Conservation (phyloP, 23 tunicate species). For the Trididemnum clinides region DNA sequence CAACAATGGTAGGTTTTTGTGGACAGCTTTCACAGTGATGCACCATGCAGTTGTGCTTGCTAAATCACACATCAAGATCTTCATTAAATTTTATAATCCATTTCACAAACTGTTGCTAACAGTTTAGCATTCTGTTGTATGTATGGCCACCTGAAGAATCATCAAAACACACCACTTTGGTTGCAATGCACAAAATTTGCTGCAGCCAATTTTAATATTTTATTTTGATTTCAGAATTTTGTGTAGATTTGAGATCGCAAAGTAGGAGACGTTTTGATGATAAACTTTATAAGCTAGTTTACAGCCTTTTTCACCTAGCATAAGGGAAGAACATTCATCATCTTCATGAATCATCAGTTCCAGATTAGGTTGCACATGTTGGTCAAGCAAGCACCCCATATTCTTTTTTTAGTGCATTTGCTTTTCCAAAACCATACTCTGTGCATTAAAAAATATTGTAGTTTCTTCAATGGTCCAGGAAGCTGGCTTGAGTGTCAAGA, state of each 20-base stretch:
- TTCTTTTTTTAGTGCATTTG: slow-evolving; percentile 1
- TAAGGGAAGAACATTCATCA: slow-evolving; percentile 10
- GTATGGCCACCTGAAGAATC: slow-evolving; percentile 20
- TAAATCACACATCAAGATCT: slow-evolving; percentile 2
- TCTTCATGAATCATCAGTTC: slow-evolving; percentile 9
- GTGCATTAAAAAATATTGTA: too few relatives aligned
- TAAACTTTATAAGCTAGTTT: not conserved
- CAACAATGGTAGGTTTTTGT: not conserved
- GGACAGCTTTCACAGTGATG: slow-evolving; percentile 1
- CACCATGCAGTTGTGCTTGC: not conserved
- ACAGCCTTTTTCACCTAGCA: not conserved
- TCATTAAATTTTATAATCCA: not conserved
- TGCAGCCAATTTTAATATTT: slow-evolving; percentile 2
- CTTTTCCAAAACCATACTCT: not conserved
- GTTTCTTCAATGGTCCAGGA: slow-evolving; percentile 9
- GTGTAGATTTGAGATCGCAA: slow-evolving; percentile 19
- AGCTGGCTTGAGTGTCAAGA: slow-evolving; percentile 17
- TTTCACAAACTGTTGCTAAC: not conserved
- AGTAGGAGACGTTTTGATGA: slow-evolving; percentile 5
- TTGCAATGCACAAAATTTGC: not conserved
- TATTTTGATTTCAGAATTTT: not conserved
- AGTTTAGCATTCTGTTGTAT: not conserved
- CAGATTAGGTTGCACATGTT: not conserved
- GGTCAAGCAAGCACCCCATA: slow-evolving; percentile 3
- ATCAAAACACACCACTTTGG: slow-evolving; percentile 27